These are phyloP conservation scores for Ennomos erosarius DNA, from an alignment of 2,888 invertebrate species.

Conservation along the genomic window DNA sequence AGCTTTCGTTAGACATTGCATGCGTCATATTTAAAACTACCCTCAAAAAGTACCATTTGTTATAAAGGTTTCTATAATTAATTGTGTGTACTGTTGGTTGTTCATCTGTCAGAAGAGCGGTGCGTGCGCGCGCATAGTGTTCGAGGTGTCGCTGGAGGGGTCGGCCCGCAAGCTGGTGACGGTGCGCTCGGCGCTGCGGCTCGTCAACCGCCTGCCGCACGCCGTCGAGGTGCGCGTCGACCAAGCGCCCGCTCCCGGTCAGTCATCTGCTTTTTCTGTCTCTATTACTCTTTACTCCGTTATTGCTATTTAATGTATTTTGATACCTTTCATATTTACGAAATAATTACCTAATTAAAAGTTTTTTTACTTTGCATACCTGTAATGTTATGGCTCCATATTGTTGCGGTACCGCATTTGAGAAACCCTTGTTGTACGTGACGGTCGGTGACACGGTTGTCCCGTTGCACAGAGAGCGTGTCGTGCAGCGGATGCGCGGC, in stretches of 20 bases:
- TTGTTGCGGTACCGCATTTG: constrained; percentile 47
- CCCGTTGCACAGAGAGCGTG: constrained; percentile 34
- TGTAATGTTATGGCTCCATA: neutral
- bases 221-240: constrained; percentile 83
- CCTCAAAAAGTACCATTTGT: too few species aligned
- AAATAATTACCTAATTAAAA: too few species aligned
- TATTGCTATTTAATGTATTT: too few species aligned
- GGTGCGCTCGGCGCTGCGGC: constrained; percentile 94
- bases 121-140: constrained; percentile 91
- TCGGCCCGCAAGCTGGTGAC: constrained; percentile 97
- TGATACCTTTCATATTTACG: too few species aligned
- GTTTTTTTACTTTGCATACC: too few species aligned
- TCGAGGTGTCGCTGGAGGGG: constrained; percentile 96
- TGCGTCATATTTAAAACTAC: neutral
- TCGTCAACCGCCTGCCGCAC: constrained; percentile 91
- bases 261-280: constrained; percentile 11
- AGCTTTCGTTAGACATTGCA: too few species aligned
- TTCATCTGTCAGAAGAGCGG: constrained; percentile 61
- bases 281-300: too few species aligned
- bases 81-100: neutral
- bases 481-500: constrained; percentile 41
- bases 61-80: too few species aligned
- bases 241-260: constrained; percentile 61
- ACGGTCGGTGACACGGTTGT: neutral
- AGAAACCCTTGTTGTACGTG: constrained; percentile 37